phyloP scores from a whole-genome alignment of 2,888 invertebrate genomes.

The Tetramorium bicarinatum region DNA sequence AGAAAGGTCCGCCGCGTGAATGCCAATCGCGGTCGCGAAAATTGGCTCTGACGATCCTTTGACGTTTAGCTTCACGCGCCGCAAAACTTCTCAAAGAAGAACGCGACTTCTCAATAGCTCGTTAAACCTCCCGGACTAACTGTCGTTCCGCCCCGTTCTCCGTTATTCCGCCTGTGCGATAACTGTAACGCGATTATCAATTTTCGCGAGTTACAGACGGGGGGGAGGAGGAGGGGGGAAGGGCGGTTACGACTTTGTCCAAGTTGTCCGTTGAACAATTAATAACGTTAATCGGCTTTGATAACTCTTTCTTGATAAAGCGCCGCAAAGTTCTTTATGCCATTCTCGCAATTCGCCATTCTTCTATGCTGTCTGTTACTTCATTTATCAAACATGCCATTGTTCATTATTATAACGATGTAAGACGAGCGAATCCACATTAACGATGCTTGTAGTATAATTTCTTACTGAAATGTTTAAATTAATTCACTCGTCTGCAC shows the following conservation, averaged over 20 bases:
- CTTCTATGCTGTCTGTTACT: neutral
- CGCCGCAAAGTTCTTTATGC: neutral
- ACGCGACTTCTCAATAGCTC: conserved; percentile 48
- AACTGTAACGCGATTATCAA: conserved; percentile 48
- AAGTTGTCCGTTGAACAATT: conserved; percentile 41
- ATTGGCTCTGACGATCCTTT: conserved; percentile 20
- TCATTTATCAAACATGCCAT: conserved; percentile 15
- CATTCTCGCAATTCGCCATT: neutral
- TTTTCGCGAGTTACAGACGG: conserved; percentile 26
- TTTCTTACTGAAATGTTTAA: neutral
- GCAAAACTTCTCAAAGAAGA: conserved; percentile 27
- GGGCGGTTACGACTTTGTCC: conserved; percentile 10
- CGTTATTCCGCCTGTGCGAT: conserved; percentile 19
- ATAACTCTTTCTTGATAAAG: conserved; percentile 30
- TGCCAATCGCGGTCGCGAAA: conserved; percentile 31
- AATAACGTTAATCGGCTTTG: conserved; percentile 49
- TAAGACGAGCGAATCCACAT: neutral
- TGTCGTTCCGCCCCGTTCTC: neutral
- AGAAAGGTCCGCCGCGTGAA: conserved; percentile 7
- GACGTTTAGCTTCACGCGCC: conserved; percentile 19
- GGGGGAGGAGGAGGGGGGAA: neutral
- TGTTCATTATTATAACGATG: neutral
- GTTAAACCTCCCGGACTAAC: conserved; percentile 20
- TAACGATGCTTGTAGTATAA: neutral
- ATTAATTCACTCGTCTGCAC: neutral